Evolutionary conservation across 2,113 vertebrate species (phyloP).

Genomic region (Neogobius melanostomus): DNA sequence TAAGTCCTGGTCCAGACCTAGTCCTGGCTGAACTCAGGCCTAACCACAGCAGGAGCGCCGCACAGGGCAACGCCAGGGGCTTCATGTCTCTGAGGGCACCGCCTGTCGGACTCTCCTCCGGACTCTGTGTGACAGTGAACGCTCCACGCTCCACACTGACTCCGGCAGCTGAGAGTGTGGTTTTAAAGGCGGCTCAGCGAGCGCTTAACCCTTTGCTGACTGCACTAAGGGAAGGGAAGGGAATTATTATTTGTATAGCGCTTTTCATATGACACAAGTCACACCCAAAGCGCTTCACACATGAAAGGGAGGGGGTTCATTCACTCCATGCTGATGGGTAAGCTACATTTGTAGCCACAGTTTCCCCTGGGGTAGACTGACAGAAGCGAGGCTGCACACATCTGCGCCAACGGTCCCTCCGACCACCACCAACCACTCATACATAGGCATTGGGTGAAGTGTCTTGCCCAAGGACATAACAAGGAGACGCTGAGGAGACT

Average conservation of each 20-base stretch:
- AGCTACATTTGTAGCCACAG: too few relatives aligned
- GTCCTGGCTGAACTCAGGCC: slow-evolving; percentile 53
- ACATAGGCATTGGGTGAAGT: too few relatives aligned
- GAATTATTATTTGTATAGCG: background rate
- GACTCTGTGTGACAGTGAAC: background rate
- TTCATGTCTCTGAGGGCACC: slow-evolving; percentile 65
- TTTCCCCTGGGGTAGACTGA: too few relatives aligned
- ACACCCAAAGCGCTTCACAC: too few relatives aligned
- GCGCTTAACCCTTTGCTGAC: slow-evolving; percentile 85
- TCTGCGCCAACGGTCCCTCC: too few relatives aligned
- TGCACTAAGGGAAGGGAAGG: background rate
- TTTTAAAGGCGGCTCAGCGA: background rate
- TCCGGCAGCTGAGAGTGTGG: background rate
- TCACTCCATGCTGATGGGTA: too few relatives aligned
- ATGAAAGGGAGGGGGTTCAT: too few relatives aligned
- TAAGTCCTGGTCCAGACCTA: slow-evolving; percentile 48
- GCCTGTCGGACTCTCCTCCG: background rate
- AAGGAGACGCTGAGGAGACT: background rate
- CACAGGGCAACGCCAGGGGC: slow-evolving; percentile 73
- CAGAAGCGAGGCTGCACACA: too few relatives aligned
- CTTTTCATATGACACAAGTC: too few relatives aligned
- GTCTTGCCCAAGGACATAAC: background rate
- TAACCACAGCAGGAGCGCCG: slow-evolving; percentile 76
- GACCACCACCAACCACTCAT: too few relatives aligned
- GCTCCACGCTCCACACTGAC: background rate